Conservation (phyloP, 2,113 vertebrate genomes). For the Clinocottus analis region DNA sequence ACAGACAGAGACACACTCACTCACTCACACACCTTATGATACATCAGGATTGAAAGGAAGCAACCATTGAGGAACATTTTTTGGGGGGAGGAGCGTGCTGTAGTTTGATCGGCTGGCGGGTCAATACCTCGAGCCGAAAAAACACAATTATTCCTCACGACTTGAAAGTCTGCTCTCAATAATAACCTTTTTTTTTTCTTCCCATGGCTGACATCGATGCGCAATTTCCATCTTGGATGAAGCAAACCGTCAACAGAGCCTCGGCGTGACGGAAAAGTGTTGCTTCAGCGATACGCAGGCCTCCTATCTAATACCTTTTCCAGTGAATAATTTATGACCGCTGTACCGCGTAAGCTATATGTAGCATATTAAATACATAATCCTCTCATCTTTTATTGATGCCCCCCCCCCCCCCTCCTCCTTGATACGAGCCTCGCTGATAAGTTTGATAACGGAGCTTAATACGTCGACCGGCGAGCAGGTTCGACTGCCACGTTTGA, state of each 20-base stretch:
- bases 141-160: conserved; percentile 20
- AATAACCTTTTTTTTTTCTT: not conserved
- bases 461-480: conserved; percentile 21
- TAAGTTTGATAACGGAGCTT: conserved; percentile 46
- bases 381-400: conserved; percentile 70
- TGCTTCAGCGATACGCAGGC: conserved; percentile 55
- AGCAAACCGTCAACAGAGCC: conserved; percentile 6
- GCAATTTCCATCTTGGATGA: conserved; percentile 13
- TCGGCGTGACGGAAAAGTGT: conserved; percentile 52
- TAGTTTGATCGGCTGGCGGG: conserved; percentile 1
- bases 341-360: conserved; percentile 56
- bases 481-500: conserved; percentile 41
- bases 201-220: not conserved
- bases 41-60: not conserved
- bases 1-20: conserved; percentile 17
- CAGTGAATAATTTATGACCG: conserved; percentile 75
- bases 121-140: conserved; percentile 23
- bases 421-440: conserved; percentile 29
- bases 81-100: conserved; percentile 16
- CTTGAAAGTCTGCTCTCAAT: conserved; percentile 29
- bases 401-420: too few relatives aligned
- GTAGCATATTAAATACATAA: conserved; percentile 73
- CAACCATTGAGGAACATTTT: conserved; percentile 21
- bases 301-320: conserved; percentile 28
- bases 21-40: conserved; percentile 43